phyloP scores from a whole-genome alignment of 2,888 invertebrate species.

The Eupithecia tripunctaria region DNA sequence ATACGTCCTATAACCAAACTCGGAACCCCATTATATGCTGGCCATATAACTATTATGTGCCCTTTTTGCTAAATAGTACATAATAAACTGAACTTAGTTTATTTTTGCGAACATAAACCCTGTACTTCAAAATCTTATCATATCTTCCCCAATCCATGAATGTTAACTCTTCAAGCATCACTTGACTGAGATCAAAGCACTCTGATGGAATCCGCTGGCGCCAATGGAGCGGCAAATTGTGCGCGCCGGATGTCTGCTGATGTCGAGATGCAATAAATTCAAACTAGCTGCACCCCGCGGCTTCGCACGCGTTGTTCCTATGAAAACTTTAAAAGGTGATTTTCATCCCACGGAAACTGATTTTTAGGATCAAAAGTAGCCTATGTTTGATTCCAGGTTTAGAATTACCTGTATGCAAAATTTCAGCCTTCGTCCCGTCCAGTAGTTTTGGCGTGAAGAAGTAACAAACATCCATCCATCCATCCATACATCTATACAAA shows the following conservation, averaged over 20 bases:
- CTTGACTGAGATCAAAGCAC: constrained; percentile 55
- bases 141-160: not conserved
- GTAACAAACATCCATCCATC: too few species aligned
- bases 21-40: not conserved
- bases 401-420: too few species aligned
- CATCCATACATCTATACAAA: too few species aligned
- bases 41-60: too few species aligned
- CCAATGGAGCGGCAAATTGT: constrained; percentile 71
- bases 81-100: too few species aligned
- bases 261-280: constrained; percentile 17
- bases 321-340: too few species aligned
- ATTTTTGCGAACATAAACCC: not conserved
- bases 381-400: too few species aligned
- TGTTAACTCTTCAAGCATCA: constrained; percentile 28
- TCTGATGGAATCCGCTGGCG: constrained; percentile 55
- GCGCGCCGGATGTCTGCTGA: constrained; percentile 67
- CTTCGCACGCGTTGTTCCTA: not conserved
- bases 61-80: too few species aligned
- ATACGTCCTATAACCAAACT: not conserved
- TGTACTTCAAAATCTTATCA: not conserved
- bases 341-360: too few species aligned
- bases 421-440: too few species aligned
- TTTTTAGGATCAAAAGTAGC: too few species aligned
- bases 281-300: not conserved
- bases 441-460: too few species aligned